Base-by-base conservation (phyloP, 2,797 vertebrate genomes). In the Pangasius krempfi region DNA sequence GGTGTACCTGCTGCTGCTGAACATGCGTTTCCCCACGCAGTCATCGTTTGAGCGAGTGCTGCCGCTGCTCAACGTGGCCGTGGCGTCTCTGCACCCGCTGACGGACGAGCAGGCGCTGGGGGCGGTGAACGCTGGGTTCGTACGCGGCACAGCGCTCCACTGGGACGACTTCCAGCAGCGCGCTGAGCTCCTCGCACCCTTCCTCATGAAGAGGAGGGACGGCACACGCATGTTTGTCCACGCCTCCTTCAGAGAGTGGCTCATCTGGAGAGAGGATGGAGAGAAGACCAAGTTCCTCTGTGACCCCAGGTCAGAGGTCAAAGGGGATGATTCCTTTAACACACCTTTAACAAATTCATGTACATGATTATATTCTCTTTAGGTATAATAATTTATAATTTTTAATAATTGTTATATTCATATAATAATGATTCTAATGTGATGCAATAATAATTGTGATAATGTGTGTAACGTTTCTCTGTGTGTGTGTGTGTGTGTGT, bases 1-100 rank as follows among this genome's bases (percentile, higher is more conserved):
- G 92, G 97, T 99, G 44, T 99, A 99, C 93, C 95, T 99, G 90
- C 94, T 99, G 91, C 98, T 98, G 94, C 97, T 99, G 94, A 99
- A 99, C 96, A 99, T 99, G 97, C 96, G 98, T 68, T 99, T 99
- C 94, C 98, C 98, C 78, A 99, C 98, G 27, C 98, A 98, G 95
- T 99, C 98, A 44, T 99, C 98, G 68, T 99, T 99, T 86, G 97
- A 98, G 91, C 97, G 98, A 78, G 97, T 98, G 88, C 97, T 98
- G 92, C 98, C 98, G 10, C 96, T 99, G 91, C 97, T 99, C 90
- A 99, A 98, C 85, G 97, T 99, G 72, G 97, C 97, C 13, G 98
- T 98, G 94, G 97, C 98, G 6, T 99, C 98, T 4, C 97, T 99
- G 90, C 98, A 99, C 90, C 98, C 98, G 0, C 95, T 99, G 94